Conservation (phyloP, 2,797 vertebrate species). For the Lutra lutra region DNA sequence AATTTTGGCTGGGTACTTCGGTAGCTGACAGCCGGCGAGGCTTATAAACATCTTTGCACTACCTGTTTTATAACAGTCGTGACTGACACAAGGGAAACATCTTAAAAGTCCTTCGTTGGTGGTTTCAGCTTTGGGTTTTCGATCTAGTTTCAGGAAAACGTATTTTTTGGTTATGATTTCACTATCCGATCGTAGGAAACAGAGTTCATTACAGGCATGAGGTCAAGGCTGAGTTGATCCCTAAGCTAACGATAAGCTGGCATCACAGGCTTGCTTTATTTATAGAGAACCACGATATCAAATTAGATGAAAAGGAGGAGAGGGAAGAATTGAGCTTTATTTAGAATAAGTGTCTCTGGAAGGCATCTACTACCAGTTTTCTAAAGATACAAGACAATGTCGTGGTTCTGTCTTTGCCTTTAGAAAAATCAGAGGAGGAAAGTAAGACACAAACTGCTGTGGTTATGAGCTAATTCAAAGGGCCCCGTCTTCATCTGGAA, state of each 20-base stretch:
- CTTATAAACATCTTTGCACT: slow-evolving; percentile 19
- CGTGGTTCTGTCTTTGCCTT: neutral
- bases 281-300: slow-evolving; percentile 78
- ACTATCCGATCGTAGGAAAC: slow-evolving; percentile 75
- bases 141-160: neutral
- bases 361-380: slow-evolving; percentile 47
- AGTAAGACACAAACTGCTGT: neutral
- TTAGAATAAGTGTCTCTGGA: slow-evolving; percentile 72
- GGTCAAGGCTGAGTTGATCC: slow-evolving; percentile 77
- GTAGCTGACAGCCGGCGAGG: neutral
- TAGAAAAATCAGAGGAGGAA: slow-evolving; percentile 23
- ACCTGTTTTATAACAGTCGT: slow-evolving; percentile 3
- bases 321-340: slow-evolving; percentile 72
- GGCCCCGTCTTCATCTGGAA: neutral
- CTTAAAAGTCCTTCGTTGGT: neutral
- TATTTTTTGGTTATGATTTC: slow-evolving; percentile 59
- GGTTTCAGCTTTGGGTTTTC: slow-evolving; percentile 2
- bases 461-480: slow-evolving; percentile 55
- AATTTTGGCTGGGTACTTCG: neutral
- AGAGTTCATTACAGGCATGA: slow-evolving; percentile 79
- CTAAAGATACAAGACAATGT: slow-evolving; percentile 61
- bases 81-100: slow-evolving; percentile 23
- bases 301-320: slow-evolving; percentile 76
- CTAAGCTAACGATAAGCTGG: slow-evolving; percentile 75
- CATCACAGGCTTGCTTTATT: slow-evolving; percentile 66